Conservation (phyloP, 2,113 vertebrate species). For the Dolichallabes microphthalmus region DNA sequence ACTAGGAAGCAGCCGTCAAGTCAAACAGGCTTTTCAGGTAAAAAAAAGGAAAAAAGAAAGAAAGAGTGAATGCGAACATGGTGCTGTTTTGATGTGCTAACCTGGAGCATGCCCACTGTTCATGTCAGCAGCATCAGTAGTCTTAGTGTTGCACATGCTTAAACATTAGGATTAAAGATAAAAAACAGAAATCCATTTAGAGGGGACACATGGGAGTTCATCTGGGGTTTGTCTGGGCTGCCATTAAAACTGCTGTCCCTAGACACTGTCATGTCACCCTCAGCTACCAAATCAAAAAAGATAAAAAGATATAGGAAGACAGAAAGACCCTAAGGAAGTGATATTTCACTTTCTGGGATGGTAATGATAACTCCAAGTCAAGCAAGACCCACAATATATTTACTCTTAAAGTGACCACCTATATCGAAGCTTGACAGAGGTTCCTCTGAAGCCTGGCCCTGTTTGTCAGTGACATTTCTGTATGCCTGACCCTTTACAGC, state of each 20-base stretch:
- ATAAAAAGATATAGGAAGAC: neutral
- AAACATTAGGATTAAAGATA: constrained; percentile 45
- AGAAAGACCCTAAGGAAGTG: constrained; percentile 23
- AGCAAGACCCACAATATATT: constrained; percentile 9
- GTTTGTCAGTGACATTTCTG: constrained; percentile 49
- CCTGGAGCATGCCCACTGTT: constrained; percentile 6
- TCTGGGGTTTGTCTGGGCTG: constrained; percentile 41
- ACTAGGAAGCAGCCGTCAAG: constrained; percentile 24
- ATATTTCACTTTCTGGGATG: neutral
- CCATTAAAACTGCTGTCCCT: constrained; percentile 46
- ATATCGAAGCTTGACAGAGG: constrained; percentile 12
- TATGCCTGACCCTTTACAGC: constrained; percentile 28
- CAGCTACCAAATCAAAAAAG: constrained; percentile 41
- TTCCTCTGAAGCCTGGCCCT: constrained; percentile 14
- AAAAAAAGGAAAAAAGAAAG: neutral
- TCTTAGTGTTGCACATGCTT: constrained; percentile 33
- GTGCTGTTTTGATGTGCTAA: constrained; percentile 46
- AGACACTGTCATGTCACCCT: constrained; percentile 44
- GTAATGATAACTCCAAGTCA: constrained; percentile 11
- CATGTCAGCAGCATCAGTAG: constrained; percentile 1
- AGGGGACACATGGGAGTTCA: constrained; percentile 46
- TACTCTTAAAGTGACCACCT: neutral
- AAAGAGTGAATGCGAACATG: constrained; percentile 7
- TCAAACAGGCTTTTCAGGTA: constrained; percentile 21
- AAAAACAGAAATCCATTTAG: constrained; percentile 54